A percentile compares a stretch with the other conserved stretches of the same genome.
Evolutionary conservation across 2,888 invertebrate genomes (phyloP).

Genomic region (Chalcosyrphus nemorum): DNA sequence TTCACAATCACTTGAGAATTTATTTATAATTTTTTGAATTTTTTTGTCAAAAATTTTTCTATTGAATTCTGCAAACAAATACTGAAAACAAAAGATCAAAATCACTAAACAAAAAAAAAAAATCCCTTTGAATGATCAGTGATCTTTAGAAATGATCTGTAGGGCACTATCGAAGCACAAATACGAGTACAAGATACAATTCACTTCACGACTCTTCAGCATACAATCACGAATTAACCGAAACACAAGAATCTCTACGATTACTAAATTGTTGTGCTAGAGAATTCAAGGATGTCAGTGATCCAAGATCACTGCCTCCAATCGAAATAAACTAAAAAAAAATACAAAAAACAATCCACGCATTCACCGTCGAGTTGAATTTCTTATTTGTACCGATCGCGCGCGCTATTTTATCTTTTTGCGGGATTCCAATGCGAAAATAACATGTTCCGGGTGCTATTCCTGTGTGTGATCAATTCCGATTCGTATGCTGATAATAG

Average conservation of each 20-base stretch:
- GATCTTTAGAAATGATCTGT: neutral
- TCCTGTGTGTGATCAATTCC: conserved; percentile 53
- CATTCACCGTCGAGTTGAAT: conserved; percentile 6
- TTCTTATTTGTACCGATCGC: conserved; percentile 13
- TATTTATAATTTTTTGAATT: too few species aligned
- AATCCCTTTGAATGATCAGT: neutral
- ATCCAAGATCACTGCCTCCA: conserved; percentile 70
- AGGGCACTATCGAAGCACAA: neutral
- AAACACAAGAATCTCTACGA: conserved; percentile 31
- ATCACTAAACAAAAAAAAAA: neutral
- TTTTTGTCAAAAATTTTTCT: conserved; percentile 18
- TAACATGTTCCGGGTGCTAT: conserved; percentile 72
- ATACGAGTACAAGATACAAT: too few species aligned
- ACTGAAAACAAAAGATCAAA: conserved; percentile 9
- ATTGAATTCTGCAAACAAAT: neutral
- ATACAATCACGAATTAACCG: neutral
- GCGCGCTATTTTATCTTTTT: conserved; percentile 40
- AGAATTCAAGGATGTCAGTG: conserved; percentile 62
- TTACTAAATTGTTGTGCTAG: conserved; percentile 19
- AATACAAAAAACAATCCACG: conserved; percentile 22
- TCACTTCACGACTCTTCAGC: conserved; percentile 7
- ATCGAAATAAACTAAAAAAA: conserved; percentile 53
- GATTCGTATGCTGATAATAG: conserved; percentile 8
- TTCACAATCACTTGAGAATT: conserved; percentile 8
- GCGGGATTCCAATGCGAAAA: conserved; percentile 62